Percentiles rank a stretch among this genome's conserved stretches.
Evolutionary conservation across 2,888 invertebrate genomes (phyloP).

Genomic region (Hofmannophila pseudospretella): DNA sequence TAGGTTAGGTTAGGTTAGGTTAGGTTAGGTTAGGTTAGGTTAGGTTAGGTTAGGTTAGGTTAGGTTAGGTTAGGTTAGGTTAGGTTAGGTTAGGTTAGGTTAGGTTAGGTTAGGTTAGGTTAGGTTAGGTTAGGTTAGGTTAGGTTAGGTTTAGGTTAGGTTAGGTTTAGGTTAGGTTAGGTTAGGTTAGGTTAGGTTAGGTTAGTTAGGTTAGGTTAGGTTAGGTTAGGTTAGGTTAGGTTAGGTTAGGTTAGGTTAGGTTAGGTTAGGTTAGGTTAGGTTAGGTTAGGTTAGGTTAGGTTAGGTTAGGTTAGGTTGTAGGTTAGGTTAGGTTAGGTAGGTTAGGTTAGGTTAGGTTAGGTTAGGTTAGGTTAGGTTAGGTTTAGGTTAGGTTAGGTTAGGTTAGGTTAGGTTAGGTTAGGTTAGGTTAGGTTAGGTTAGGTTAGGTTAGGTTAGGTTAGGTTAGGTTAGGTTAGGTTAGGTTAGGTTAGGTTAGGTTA

Average conservation of each 20-base stretch:
- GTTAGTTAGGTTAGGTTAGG: background rate
- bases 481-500: conserved; percentile 6
- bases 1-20: conserved; percentile 23
- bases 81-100: conserved; percentile 1
- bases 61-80: conserved; percentile 13
- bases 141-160: conserved; percentile 20
- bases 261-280: background rate
- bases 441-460: conserved; percentile 17
- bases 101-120: conserved; percentile 3
- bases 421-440: conserved; percentile 18
- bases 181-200: background rate
- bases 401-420: conserved; percentile 22
- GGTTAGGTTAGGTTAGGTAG: conserved; percentile 11
- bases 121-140: conserved; percentile 8
- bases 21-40: conserved; percentile 25
- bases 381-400: conserved; percentile 21
- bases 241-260: background rate
- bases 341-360: conserved; percentile 16
- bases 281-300: background rate
- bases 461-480: conserved; percentile 17
- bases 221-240: background rate
- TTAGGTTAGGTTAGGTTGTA: background rate
- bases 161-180: background rate
- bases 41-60: conserved; percentile 23
- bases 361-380: conserved; percentile 19